Evolutionary conservation across 2,888 invertebrate species (phyloP).

Genomic region (Cotesia congregata): DNA sequence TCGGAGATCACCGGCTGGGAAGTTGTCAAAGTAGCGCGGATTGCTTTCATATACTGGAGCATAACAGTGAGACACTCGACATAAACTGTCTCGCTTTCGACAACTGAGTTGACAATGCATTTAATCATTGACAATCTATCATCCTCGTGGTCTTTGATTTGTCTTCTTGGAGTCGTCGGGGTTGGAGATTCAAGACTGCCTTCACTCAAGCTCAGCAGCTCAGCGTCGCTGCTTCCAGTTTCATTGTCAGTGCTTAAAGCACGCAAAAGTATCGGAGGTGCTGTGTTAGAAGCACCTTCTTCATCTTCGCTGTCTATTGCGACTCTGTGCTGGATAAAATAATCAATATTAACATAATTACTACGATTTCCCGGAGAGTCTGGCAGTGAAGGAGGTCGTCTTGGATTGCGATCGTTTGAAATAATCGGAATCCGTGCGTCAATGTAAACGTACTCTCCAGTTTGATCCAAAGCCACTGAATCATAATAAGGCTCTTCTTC

Average conservation of each 20-base stretch:
- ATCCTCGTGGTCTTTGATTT: slow-evolving; percentile 76
- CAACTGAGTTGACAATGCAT: slow-evolving; percentile 89
- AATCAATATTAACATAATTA: slow-evolving; percentile 94
- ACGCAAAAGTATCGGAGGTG: slow-evolving; percentile 66
- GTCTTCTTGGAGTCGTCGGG: slow-evolving; percentile 66
- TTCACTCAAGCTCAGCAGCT: slow-evolving; percentile 67
- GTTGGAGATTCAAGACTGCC: slow-evolving; percentile 68
- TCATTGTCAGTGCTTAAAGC: slow-evolving; percentile 68
- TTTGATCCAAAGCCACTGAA: slow-evolving; percentile 72
- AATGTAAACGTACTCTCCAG: slow-evolving; percentile 83
- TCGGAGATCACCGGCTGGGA: slow-evolving; percentile 92
- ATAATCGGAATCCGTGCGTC: slow-evolving; percentile 75
- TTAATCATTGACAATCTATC: slow-evolving; percentile 89
- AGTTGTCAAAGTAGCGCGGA: slow-evolving; percentile 87
- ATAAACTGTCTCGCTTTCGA: slow-evolving; percentile 92
- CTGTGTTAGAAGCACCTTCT: slow-evolving; percentile 64
- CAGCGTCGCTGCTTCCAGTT: slow-evolving; percentile 69
- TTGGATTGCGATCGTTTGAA: slow-evolving; percentile 57
- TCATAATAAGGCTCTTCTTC: slow-evolving; percentile 73
- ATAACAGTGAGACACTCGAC: slow-evolving; percentile 91
- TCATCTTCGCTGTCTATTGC: slow-evolving; percentile 69
- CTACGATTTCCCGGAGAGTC: slow-evolving; percentile 86
- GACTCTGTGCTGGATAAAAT: slow-evolving; percentile 80
- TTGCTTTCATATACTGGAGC: slow-evolving; percentile 92
- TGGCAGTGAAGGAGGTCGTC: slow-evolving; percentile 73